Evolutionary conservation across 2,113 vertebrate species (phyloP).

Genomic region (Pelecanoides urinatrix): DNA sequence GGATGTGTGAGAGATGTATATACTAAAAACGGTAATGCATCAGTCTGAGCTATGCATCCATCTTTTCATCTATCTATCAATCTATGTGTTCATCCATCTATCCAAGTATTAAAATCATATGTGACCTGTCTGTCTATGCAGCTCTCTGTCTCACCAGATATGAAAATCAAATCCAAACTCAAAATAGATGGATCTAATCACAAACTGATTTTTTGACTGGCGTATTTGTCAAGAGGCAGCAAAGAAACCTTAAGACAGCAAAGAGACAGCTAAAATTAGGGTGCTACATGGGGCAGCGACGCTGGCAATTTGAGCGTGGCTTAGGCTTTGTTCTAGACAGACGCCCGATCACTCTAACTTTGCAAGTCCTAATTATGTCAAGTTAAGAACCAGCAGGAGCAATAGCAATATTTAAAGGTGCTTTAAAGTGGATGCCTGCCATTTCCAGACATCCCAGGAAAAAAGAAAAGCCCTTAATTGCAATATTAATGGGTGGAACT

Average conservation of each 20-base stretch:
- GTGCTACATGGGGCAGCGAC: not conserved
- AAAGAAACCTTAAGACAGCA: not conserved
- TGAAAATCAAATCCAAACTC: constrained; percentile 20
- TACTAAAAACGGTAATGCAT: not conserved
- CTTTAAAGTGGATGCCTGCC: constrained; percentile 44
- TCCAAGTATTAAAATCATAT: constrained; percentile 50
- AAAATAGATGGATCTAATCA: not conserved
- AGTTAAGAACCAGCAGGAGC: constrained; percentile 6
- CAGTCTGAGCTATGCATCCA: not conserved
- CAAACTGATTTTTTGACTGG: not conserved
- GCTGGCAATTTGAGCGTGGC: not conserved
- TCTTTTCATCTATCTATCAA: constrained; percentile 24
- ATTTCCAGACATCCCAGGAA: constrained; percentile 12
- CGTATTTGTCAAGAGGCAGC: not conserved
- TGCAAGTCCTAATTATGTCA: constrained; percentile 19
- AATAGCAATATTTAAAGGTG: constrained; percentile 47
- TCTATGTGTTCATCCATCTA: constrained; percentile 23
- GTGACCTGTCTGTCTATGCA: constrained; percentile 25
- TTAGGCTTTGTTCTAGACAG: constrained; percentile 31
- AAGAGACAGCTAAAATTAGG: not conserved
- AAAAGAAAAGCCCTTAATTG: not conserved
- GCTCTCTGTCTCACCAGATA: constrained; percentile 16
- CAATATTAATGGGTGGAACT: not conserved
- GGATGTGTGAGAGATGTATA: not conserved
- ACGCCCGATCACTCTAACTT: not conserved